These are phyloP conservation scores for Trissolcus brochymenae DNA, from an alignment of 2,888 invertebrate genomes.

Conservation along the genomic window DNA sequence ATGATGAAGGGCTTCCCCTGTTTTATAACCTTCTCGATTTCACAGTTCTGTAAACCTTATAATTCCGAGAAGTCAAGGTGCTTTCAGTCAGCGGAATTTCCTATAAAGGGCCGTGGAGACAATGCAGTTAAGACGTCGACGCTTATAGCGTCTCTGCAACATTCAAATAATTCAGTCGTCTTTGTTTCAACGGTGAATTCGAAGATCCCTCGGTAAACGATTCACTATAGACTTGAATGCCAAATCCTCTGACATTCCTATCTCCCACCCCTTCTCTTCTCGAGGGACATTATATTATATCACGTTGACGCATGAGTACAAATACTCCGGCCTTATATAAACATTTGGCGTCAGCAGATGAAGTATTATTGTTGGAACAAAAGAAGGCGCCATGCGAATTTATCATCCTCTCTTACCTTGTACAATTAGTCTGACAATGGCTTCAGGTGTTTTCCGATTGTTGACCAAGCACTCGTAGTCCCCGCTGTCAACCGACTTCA, in stretches of 20 bases:
- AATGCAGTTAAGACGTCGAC: slow-evolving; percentile 57
- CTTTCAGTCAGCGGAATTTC: slow-evolving; percentile 55
- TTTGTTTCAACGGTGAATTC: slow-evolving; percentile 45
- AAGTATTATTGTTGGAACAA: slow-evolving; percentile 23
- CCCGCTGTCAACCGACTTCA: slow-evolving; percentile 81
- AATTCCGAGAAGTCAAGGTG: slow-evolving; percentile 53
- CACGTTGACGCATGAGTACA: slow-evolving; percentile 25
- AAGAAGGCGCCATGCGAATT: slow-evolving; percentile 15
- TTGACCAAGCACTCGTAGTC: slow-evolving; percentile 84
- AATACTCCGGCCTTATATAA: slow-evolving; percentile 21
- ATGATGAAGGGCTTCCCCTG: slow-evolving; percentile 45
- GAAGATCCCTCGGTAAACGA: slow-evolving; percentile 43
- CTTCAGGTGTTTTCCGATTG: slow-evolving; percentile 82
- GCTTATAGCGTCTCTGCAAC: slow-evolving; percentile 55
- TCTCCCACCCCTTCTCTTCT: background rate
- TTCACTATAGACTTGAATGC: slow-evolving; percentile 46
- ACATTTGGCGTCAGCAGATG: slow-evolving; percentile 3
- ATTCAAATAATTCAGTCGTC: slow-evolving; percentile 55
- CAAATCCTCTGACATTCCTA: slow-evolving; percentile 23
- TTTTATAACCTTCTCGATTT: slow-evolving; percentile 50
- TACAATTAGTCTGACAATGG: slow-evolving; percentile 81
- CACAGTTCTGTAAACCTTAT: slow-evolving; percentile 53
- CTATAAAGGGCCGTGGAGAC: slow-evolving; percentile 57
- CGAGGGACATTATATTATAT: slow-evolving; percentile 37
- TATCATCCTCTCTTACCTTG: slow-evolving; percentile 78